Conservation (phyloP, 92 coral and sea anemone genomes). For the Galaxea fascicularis region DNA sequence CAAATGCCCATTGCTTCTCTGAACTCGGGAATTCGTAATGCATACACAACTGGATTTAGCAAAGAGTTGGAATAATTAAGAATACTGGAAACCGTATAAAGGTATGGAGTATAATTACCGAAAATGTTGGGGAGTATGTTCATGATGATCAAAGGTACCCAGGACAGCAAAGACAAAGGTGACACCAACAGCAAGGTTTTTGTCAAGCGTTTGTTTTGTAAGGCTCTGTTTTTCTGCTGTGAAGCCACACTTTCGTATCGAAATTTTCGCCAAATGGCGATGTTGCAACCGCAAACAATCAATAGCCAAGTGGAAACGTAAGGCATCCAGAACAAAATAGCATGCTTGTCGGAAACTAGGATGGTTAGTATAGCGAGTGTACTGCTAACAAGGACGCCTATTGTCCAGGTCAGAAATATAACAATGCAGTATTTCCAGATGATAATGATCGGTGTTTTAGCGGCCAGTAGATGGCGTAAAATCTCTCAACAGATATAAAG, state of each 20-base stretch:
- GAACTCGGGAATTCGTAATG: neutral
- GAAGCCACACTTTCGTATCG: neutral
- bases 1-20: neutral
- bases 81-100: neutral
- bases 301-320: neutral
- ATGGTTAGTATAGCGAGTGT: no score
- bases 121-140: neutral
- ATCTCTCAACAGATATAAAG: neutral
- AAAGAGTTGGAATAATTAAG: slow-evolving; percentile 1
- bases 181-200: slow-evolving; percentile 1
- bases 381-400: neutral
- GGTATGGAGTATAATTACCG: no score
- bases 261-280: slow-evolving; percentile 13
- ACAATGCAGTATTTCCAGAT: neutral
- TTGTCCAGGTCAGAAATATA: neutral
- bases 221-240: neutral
- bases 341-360: neutral
- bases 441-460: neutral
- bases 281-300: neutral
- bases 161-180: neutral
- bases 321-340: neutral
- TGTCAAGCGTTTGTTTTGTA: slow-evolving; percentile 4
- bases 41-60: neutral
- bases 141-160: neutral
- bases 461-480: slow-evolving; percentile 13